Conservation (phyloP, 2,888 invertebrate species). For the Mechanitis messenoides region DNA sequence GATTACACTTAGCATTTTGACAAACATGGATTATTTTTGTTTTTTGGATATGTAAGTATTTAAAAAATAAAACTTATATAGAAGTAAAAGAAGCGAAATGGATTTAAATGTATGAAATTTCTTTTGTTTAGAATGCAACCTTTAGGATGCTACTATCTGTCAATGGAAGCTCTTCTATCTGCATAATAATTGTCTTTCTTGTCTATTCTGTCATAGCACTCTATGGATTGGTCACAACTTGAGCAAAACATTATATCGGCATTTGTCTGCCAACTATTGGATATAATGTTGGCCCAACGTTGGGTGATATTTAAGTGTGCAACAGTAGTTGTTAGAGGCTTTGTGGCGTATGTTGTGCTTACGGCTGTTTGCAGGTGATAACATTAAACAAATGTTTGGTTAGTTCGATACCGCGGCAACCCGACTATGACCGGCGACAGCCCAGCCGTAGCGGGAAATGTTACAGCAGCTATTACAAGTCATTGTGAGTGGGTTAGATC, state of each 20-base stretch:
- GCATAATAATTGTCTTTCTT: slow-evolving; percentile 32
- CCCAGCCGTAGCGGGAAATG: slow-evolving; percentile 44
- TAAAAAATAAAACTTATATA: slow-evolving; percentile 3
- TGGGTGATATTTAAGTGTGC: slow-evolving; percentile 10
- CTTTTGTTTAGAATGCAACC: slow-evolving; percentile 17
- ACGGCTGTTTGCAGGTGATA: slow-evolving; percentile 72
- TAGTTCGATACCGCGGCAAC: slow-evolving; percentile 73
- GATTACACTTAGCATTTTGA: too few species aligned
- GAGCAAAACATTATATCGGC: too few species aligned
- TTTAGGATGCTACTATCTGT: slow-evolving; percentile 34
- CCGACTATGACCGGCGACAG: slow-evolving; percentile 44
- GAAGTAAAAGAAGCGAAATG: neutral
- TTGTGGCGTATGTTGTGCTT: slow-evolving; percentile 66
- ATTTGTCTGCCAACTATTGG: neutral
- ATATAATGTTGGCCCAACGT: slow-evolving; percentile 9
- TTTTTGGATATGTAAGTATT: neutral
- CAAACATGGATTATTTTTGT: slow-evolving; percentile 5
- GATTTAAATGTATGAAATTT: slow-evolving; percentile 10
- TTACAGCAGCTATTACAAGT: slow-evolving; percentile 47
- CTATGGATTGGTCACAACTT: neutral
- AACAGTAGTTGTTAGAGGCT: slow-evolving; percentile 53
- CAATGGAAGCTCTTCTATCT: slow-evolving; percentile 35
- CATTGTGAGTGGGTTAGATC: slow-evolving; percentile 55
- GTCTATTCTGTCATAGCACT: slow-evolving; percentile 16
- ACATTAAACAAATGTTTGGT: slow-evolving; percentile 74